Evolutionary conservation across 2,888 invertebrate genomes (phyloP).

Genomic region (Pelosia muscerda): DNA sequence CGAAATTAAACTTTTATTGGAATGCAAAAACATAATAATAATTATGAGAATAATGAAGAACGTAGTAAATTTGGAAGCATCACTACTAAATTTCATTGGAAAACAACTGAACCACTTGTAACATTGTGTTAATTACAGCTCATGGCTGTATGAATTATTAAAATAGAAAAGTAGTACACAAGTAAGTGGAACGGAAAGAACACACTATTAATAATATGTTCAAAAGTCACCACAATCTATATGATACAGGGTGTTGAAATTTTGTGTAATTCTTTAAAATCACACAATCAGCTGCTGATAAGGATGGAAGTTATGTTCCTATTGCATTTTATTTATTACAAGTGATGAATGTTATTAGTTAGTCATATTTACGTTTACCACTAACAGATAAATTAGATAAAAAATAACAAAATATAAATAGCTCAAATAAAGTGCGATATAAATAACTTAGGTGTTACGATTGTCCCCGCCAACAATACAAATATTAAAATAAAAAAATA

Average conservation of each 20-base stretch:
- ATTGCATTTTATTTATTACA: neutral
- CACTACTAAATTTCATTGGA: neutral
- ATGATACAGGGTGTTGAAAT: neutral
- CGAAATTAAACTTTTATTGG: too few relatives aligned
- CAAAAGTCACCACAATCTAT: neutral
- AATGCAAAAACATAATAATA: slow-evolving; percentile 36
- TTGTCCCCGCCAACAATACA: too few relatives aligned
- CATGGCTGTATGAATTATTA: slow-evolving; percentile 1
- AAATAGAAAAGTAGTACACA: neutral
- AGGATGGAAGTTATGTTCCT: neutral
- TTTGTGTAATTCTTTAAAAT: neutral
- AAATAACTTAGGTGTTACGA: neutral
- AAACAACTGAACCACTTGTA: neutral
- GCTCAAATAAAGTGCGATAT: neutral
- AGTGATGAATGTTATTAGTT: neutral
- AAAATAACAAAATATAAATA: neutral
- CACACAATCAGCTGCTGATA: neutral
- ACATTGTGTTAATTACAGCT: neutral
- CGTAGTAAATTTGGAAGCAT: too few relatives aligned
- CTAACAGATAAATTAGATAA: neutral
- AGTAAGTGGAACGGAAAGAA: neutral
- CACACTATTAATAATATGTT: neutral
- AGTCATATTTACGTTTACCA: neutral
- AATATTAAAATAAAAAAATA: too few relatives aligned
- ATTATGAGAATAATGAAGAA: slow-evolving; percentile 35